Evolutionary conservation across 2,888 invertebrate species (phyloP).

Genomic region (Ornithoptera priamus): DNA sequence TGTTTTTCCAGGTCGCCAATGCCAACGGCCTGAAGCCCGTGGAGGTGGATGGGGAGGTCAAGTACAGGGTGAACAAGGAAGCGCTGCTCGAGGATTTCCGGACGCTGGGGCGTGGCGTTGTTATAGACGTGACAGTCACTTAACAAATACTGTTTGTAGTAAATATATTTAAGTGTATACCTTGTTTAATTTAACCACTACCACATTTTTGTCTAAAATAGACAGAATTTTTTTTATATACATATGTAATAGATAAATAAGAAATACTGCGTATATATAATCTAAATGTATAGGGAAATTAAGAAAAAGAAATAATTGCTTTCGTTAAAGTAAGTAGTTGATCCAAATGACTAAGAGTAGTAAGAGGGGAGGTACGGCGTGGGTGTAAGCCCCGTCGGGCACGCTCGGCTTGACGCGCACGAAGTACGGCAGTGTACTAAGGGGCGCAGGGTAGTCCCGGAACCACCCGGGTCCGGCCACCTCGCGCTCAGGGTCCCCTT

Average conservation of each 20-base stretch:
- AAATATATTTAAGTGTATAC: background rate
- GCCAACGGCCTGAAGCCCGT: slow-evolving; percentile 78
- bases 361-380: slow-evolving; percentile 40
- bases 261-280: background rate
- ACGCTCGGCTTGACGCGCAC: slow-evolving; percentile 42
- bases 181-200: too few relatives aligned
- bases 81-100: slow-evolving; percentile 86
- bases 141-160: slow-evolving; percentile 2
- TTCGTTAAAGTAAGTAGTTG: slow-evolving; percentile 16
- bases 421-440: slow-evolving; percentile 86
- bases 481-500: slow-evolving; percentile 62
- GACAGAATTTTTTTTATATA: too few relatives aligned
- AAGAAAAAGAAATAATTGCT: slow-evolving; percentile 31
- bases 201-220: too few relatives aligned
- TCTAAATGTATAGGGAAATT: too few relatives aligned
- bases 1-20: slow-evolving; percentile 68
- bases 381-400: slow-evolving; percentile 37
- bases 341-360: slow-evolving; percentile 42
- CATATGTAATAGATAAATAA: background rate
- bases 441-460: slow-evolving; percentile 82
- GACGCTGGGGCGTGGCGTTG: slow-evolving; percentile 83
- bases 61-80: slow-evolving; percentile 81
- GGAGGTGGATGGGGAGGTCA: slow-evolving; percentile 55
- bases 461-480: slow-evolving; percentile 83
- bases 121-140: slow-evolving; percentile 73